A percentile compares a stretch with the other conserved stretches of the same genome.
Evolutionary conservation across 2,113 vertebrate species (phyloP).

Genomic region (Tetraodon nigroviridis): DNA sequence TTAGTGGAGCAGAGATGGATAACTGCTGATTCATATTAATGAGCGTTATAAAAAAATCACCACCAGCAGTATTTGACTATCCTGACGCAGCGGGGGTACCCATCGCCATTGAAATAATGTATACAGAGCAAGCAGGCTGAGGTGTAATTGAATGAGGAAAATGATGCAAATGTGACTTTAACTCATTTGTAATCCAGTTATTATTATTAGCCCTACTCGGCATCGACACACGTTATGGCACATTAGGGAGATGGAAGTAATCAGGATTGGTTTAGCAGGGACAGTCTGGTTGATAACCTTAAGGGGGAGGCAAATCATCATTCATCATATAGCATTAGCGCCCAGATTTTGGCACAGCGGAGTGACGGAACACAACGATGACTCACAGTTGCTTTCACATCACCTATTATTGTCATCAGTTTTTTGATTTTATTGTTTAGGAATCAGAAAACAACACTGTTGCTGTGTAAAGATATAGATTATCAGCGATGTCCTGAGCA

Average conservation of each 20-base stretch:
- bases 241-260: too few relatives aligned
- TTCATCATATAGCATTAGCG: slow-evolving; percentile 29
- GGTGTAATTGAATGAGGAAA: not conserved
- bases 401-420: too few relatives aligned
- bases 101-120: not conserved
- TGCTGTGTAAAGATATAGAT: not conserved
- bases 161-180: not conserved
- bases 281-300: slow-evolving; percentile 64
- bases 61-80: slow-evolving; percentile 15
- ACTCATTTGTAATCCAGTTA: not conserved
- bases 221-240: too few relatives aligned
- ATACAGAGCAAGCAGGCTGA: not conserved
- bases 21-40: slow-evolving; percentile 69
- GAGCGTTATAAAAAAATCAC: slow-evolving; percentile 22
- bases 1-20: slow-evolving; percentile 51
- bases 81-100: slow-evolving; percentile 3
- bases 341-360: not conserved
- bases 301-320: slow-evolving; percentile 71
- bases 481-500: not conserved
- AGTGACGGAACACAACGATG: not conserved
- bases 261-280: not conserved
- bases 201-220: not conserved
- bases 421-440: not conserved
- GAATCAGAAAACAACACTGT: not conserved
- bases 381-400: slow-evolving; percentile 1